These are phyloP conservation scores for Dryobates pubescens DNA, from an alignment of 2,797 vertebrate genomes.

Conservation along the genomic window DNA sequence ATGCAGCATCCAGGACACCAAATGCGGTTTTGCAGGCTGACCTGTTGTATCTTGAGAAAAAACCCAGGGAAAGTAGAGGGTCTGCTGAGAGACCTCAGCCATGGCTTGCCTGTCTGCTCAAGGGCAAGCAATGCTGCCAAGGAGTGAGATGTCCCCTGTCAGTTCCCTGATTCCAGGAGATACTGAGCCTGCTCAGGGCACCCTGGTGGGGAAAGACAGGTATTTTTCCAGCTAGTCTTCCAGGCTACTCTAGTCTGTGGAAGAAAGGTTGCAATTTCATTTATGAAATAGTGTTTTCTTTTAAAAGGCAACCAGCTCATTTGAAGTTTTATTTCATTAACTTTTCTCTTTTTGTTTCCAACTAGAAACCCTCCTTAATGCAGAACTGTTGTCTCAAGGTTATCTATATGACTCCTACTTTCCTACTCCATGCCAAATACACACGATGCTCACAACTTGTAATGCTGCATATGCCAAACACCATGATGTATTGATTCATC, in stretches of 20 bases:
- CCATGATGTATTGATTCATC: neutral
- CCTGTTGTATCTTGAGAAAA: neutral
- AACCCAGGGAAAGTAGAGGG: neutral
- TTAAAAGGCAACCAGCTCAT: neutral
- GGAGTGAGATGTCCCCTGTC: neutral
- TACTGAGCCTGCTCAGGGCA: neutral
- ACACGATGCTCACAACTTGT: fast-evolving
- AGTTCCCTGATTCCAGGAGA: neutral
- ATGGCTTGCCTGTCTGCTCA: neutral
- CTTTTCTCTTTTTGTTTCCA: neutral
- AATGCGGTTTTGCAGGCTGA: neutral
- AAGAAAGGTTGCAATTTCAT: neutral
- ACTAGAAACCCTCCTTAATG: neutral
- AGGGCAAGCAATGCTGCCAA: neutral
- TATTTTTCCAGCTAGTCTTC: neutral
- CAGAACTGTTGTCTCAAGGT: neutral
- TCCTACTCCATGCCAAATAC: neutral
- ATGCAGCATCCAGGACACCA: neutral
- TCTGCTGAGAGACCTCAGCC: neutral
- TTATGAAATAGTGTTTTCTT: neutral
- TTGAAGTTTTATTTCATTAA: neutral
- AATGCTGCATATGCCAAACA: neutral
- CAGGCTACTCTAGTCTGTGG: neutral
- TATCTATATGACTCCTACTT: neutral
- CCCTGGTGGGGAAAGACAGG: fast-evolving